A percentile compares a stretch with the other conserved stretches of the same genome.
Conservation (phyloP, 2,888 invertebrate species). For the Thymelicus sylvestris region DNA sequence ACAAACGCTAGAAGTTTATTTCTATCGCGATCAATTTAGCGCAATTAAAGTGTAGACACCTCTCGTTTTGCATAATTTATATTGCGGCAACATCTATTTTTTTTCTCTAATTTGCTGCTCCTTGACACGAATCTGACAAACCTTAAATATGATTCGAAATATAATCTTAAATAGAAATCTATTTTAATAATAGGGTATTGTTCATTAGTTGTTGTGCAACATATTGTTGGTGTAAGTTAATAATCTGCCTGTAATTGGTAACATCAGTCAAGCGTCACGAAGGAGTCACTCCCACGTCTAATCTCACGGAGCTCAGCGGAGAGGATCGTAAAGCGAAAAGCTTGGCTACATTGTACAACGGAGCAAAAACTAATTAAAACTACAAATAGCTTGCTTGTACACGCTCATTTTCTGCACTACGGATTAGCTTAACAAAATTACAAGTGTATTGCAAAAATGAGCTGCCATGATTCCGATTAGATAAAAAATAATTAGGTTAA, state of each 20-base stretch:
- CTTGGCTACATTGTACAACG: constrained; percentile 30
- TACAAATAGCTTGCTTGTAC: constrained; percentile 10
- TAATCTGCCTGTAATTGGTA: constrained; percentile 75
- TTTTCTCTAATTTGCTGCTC: constrained; percentile 13
- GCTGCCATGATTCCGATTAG: constrained; percentile 1
- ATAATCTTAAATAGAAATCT: constrained; percentile 4
- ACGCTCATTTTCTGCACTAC: constrained; percentile 18
- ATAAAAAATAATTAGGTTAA: constrained; percentile 2
- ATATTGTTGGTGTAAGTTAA: constrained; percentile 49
- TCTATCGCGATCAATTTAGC: constrained; percentile 35
- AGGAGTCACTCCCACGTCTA: constrained; percentile 69
- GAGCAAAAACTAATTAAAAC: constrained; percentile 30
- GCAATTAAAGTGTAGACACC: constrained; percentile 30
- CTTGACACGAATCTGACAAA: constrained; percentile 27
- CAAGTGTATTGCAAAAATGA: constrained; percentile 1
- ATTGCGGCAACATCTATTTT: constrained; percentile 16
- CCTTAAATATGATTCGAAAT: constrained; percentile 13
- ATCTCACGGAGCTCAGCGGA: constrained; percentile 42
- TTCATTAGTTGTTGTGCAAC: constrained; percentile 38
- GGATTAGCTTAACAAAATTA: constrained; percentile 10
- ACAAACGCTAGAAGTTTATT: constrained; percentile 47
- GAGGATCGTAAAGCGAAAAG: constrained; percentile 22
- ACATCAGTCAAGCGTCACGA: constrained; percentile 78
- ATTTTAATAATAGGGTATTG: constrained; percentile 12
- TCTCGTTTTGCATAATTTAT: constrained; percentile 36